A percentile compares a stretch with the other conserved stretches of the same genome.
Conservation (phyloP, 2,113 vertebrate genomes). For the Potamarius usumacintae region DNA sequence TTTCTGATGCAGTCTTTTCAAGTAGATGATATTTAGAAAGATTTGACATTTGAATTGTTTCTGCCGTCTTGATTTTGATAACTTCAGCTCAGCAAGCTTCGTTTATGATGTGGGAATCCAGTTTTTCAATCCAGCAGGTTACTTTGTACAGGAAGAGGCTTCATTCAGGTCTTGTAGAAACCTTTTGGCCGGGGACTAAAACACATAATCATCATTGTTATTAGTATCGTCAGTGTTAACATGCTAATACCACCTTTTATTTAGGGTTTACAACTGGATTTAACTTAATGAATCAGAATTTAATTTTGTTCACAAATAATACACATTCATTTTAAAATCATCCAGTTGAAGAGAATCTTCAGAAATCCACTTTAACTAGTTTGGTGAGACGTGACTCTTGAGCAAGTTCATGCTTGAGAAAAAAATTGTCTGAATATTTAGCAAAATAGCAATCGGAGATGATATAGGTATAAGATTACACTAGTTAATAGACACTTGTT, state of each 20-base stretch:
- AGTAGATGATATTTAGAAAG: background rate
- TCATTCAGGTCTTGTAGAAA: conserved; percentile 65
- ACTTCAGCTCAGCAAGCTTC: background rate
- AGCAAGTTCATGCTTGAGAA: background rate
- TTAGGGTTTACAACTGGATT: background rate
- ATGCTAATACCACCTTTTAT: background rate
- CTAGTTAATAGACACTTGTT: background rate
- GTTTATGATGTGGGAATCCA: background rate
- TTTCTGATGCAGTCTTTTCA: background rate
- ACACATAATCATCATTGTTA: conserved; percentile 34
- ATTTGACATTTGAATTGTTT: background rate
- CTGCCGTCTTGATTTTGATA: background rate
- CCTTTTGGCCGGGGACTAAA: conserved; percentile 72
- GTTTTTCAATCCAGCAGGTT: background rate
- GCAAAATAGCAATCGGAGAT: background rate
- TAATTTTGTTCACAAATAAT: background rate
- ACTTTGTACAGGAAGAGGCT: background rate
- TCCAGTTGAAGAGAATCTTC: background rate
- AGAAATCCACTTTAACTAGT: background rate
- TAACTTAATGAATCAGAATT: background rate
- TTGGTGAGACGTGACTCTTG: background rate
- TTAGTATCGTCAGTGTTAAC: background rate
- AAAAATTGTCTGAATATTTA: background rate
- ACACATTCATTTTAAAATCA: background rate
- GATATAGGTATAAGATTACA: background rate